Conservation (phyloP, 2,888 invertebrate genomes). For the Lathronympha strigana region DNA sequence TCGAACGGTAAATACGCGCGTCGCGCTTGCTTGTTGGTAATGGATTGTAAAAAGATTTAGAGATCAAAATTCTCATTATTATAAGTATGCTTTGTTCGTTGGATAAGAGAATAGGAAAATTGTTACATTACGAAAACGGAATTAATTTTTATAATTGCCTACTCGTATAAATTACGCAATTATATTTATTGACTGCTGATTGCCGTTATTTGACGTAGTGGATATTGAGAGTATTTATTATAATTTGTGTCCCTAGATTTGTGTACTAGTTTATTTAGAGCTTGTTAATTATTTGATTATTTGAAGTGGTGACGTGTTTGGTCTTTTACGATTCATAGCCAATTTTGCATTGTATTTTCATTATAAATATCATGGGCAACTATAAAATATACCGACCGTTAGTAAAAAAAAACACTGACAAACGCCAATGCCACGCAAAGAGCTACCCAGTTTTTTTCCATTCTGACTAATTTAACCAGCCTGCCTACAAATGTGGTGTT, state of each 20-base stretch:
- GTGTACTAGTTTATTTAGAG: conserved; percentile 30
- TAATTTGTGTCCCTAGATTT: conserved; percentile 39
- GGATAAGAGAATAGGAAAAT: conserved; percentile 70
- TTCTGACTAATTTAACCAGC: neutral
- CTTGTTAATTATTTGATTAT: conserved; percentile 25
- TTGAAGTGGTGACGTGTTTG: conserved; percentile 31
- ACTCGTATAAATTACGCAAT: conserved; percentile 46
- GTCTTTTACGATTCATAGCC: conserved; percentile 17
- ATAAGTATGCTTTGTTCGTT: conserved; percentile 73
- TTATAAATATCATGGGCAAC: neutral
- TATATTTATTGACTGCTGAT: conserved; percentile 44
- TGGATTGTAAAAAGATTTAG: conserved; percentile 70
- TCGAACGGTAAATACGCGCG: conserved; percentile 64
- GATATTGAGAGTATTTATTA: conserved; percentile 40
- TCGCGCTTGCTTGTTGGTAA: conserved; percentile 77
- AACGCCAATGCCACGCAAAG: conserved; percentile 5
- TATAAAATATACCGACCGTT: conserved; percentile 1
- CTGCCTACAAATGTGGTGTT: neutral
- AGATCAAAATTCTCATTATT: conserved; percentile 58
- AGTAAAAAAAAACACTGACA: conserved; percentile 13
- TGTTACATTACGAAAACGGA: conserved; percentile 68
- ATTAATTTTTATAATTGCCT: conserved; percentile 56
- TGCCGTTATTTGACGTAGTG: conserved; percentile 36
- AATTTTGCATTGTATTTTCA: neutral
- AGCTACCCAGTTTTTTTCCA: neutral